phyloP scores from a whole-genome alignment of 2,797 vertebrate genomes.

The Hylomyscus alleni region DNA sequence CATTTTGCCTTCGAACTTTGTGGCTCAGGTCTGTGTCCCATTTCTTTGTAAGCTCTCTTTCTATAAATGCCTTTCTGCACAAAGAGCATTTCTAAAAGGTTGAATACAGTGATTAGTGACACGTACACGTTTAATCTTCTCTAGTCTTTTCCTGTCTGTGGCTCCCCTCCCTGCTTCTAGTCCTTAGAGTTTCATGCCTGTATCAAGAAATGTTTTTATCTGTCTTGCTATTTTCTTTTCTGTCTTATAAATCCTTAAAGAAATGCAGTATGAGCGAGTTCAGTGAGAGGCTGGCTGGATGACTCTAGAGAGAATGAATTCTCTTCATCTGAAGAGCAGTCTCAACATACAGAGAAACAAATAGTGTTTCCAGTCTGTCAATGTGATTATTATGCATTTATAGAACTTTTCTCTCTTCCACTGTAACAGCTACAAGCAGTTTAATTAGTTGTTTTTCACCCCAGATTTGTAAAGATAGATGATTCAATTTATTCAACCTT shows the following conservation, averaged over 20 bases:
- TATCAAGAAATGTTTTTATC: constrained; percentile 81
- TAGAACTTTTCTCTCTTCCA: constrained; percentile 40
- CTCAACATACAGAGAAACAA: constrained; percentile 63
- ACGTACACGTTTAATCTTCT: constrained; percentile 72
- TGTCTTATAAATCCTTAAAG: constrained; percentile 84
- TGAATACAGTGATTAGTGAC: constrained; percentile 79
- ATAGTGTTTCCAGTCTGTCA: constrained; percentile 71
- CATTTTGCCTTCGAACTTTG: constrained; percentile 56
- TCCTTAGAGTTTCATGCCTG: constrained; percentile 70
- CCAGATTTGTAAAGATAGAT: constrained; percentile 76
- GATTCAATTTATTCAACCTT: constrained; percentile 78
- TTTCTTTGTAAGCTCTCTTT: constrained; percentile 73
- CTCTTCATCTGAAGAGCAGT: constrained; percentile 64
- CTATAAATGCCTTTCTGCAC: constrained; percentile 75
- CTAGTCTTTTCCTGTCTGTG: constrained; percentile 28
- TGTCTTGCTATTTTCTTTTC: constrained; percentile 80
- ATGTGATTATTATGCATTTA: constrained; percentile 75
- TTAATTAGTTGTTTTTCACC: constrained; percentile 83
- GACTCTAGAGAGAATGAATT: constrained; percentile 67
- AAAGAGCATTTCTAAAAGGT: constrained; percentile 80
- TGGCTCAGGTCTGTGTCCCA: constrained; percentile 51
- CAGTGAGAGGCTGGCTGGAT: constrained; percentile 65
- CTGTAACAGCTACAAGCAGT: constrained; percentile 73
- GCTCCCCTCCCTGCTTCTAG: not conserved
- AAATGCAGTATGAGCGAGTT: constrained; percentile 76